Evolutionary conservation across 2,888 invertebrate species (phyloP), one percentile per base, ranked within the genome.

Genomic region (Pteria penguin): DNA sequence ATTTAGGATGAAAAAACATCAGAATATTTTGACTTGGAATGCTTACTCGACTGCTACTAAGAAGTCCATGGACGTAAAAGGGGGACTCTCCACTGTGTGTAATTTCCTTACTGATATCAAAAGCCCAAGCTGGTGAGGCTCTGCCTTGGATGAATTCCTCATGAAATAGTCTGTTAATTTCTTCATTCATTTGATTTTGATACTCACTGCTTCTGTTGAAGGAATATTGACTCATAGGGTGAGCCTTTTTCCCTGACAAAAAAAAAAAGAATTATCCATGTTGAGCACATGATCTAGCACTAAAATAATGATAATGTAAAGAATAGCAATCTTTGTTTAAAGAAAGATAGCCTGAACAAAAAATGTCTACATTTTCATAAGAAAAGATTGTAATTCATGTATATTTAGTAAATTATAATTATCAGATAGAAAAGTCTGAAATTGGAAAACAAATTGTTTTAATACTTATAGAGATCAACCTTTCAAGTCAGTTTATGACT

Each of bases 41-140:
- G 65, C 75, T 70, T 70, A 89, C 89, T 82, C 84, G 87, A 57
- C 84, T 80, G 8, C 87, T 75, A 1, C 88, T 78, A 24, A 89
- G 76, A 2, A 87, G 77, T 55, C 84, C 84, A 29, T 86, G 82
- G 26, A 83, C 73, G 62, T 87, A 82, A 33, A 89, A 81, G 2
- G 88, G 87, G 0, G 87, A 88, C 71, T 88, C 88, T 65, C 87
- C 88, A 32, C 85, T 86, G 74, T 86, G 85, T 45, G 84, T 84
- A 33, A 84, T 79, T 61, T 86, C 85, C 66, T 76, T 81, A 76
- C 82, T 86, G 0, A 84, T 82, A 3, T 84, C 84, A 26, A 80
- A 63, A 3, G 85, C 79, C 88, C 88, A 89, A 14, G 80, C 74
- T 45, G 89, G 89, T n/a, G 88, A 82, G 57, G 82, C 83, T 22